Conservation (phyloP, 2,797 vertebrate species). For the Myotis myotis region DNA sequence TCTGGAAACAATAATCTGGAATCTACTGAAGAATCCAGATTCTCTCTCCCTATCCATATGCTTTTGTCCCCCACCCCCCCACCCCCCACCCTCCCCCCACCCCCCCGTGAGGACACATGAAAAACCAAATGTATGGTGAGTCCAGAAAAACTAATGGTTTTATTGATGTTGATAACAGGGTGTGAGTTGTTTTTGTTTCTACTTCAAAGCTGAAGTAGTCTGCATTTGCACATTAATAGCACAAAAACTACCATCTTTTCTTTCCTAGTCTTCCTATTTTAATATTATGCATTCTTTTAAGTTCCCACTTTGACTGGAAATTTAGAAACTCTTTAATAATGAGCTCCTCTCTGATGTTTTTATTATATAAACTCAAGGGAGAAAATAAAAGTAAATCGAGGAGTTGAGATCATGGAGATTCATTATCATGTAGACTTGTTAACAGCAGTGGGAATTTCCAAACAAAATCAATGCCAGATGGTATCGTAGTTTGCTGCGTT, state of each 20-base stretch:
- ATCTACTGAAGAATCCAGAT: background rate
- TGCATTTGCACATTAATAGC: background rate
- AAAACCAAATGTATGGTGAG: background rate
- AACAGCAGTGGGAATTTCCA: slow-evolving; percentile 62
- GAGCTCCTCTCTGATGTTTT: background rate
- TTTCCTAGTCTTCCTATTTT: background rate
- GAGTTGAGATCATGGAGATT: background rate
- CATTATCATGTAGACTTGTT: slow-evolving; percentile 8
- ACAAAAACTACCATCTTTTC: background rate
- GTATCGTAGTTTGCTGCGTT: background rate
- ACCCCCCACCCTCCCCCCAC: background rate
- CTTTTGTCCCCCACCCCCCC: background rate
- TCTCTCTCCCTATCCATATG: background rate
- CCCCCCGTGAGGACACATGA: background rate
- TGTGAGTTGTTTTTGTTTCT: background rate
- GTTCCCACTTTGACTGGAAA: background rate
- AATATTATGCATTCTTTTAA: background rate
- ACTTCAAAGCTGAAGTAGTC: background rate
- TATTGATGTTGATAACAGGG: background rate
- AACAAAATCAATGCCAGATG: slow-evolving; percentile 41
- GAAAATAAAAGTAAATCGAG: slow-evolving; percentile 38
- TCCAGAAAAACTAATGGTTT: background rate
- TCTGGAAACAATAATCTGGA: background rate
- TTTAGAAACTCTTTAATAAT: background rate
- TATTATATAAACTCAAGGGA: slow-evolving; percentile 52